Percentiles rank a stretch among this genome's conserved stretches.
phyloP scores from a whole-genome alignment of 2,888 invertebrate genomes.

The Hyalella azteca region DNA sequence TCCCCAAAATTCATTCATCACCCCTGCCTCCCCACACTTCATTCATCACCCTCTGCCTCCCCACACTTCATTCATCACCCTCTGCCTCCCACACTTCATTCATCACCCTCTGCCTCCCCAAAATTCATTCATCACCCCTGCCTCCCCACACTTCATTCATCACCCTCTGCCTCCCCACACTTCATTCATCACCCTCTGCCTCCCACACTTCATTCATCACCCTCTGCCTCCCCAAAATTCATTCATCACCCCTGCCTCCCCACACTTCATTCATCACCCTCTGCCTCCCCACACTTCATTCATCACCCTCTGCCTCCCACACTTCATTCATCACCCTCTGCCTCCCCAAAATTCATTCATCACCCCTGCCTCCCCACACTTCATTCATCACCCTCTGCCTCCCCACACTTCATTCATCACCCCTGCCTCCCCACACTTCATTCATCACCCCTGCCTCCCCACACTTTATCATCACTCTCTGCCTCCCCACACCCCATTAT shows the following conservation, averaged over 20 bases:
- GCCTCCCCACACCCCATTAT: not conserved
- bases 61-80: no score
- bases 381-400: not conserved
- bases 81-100: no score
- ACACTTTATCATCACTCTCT: not conserved
- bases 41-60: no score
- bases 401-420: not conserved
- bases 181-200: no score
- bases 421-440: not conserved
- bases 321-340: not conserved
- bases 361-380: not conserved
- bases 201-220: no score
- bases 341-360: not conserved
- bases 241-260: not conserved
- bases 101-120: no score
- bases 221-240: no score
- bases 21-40: no score
- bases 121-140: no score
- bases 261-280: not conserved
- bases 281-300: not conserved
- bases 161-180: no score
- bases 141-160: no score
- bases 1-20: no score
- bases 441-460: not conserved
- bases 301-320: not conserved